phyloP scores from a whole-genome alignment of 2,797 vertebrate species.

The Ctenochaetus hawaiiensis region DNA sequence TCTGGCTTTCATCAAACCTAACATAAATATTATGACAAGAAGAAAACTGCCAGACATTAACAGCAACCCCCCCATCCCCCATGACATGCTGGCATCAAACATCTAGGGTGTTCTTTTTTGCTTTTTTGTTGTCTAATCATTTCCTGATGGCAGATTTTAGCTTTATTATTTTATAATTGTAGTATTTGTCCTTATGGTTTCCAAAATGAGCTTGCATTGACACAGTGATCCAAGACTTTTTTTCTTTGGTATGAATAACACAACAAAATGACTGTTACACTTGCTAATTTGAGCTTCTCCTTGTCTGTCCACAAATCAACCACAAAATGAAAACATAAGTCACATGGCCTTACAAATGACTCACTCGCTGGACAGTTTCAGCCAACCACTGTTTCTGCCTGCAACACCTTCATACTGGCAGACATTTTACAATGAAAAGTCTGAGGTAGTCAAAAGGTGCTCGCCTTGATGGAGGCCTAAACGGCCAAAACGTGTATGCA shows the following conservation, averaged over 20 bases:
- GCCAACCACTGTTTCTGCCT: neutral
- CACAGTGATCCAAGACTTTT: neutral
- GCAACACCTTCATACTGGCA: neutral
- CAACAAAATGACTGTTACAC: neutral
- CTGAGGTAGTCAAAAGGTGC: too few species aligned
- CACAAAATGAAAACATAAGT: conserved; percentile 42
- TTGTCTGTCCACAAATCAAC: conserved; percentile 11
- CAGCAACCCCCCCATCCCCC: neutral
- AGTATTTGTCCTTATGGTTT: neutral
- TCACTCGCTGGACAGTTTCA: conserved; percentile 10
- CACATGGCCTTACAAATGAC: neutral
- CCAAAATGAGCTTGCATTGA: neutral
- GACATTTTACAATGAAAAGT: neutral
- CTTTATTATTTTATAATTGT: neutral
- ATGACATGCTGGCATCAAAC: too few species aligned
- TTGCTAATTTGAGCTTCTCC: conserved; percentile 1
- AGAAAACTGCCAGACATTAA: neutral
- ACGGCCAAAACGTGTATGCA: too few species aligned
- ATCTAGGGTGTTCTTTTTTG: neutral
- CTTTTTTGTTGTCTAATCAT: neutral
- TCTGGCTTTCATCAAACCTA: neutral
- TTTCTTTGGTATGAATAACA: conserved; percentile 13
- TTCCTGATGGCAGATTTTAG: neutral
- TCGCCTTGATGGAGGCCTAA: too few species aligned
- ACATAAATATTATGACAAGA: neutral